Base-by-base conservation (phyloP, 2,113 vertebrate species). In the Scopus umbretta region DNA sequence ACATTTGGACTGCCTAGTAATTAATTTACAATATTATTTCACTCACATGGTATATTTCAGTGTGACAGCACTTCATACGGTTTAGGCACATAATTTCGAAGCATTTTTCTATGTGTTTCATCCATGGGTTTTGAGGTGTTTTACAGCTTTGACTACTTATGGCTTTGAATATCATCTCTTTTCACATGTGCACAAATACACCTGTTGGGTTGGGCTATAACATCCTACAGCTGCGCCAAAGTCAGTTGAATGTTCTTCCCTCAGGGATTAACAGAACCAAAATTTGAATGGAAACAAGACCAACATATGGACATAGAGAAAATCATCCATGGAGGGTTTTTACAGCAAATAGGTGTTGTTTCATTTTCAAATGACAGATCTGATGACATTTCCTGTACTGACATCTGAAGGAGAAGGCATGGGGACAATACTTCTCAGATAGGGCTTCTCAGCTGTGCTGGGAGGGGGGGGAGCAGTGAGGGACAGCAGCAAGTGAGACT, bases 331-430 rank as follows among this genome's bases (percentile, higher is more conserved):
- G 29, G 29, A 71, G 19, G 16, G 7, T 20, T 83, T 83, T 72
- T 47, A 53, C 45, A 78, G 34, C 59, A 6, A 34, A 52, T 27
- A 15, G 6, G 25, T 40, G 14, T 22, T 59, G 25, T 59, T 65
- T 59, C 25, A n/a, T 59, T 72, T 38, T 62, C 65, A 63, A 25
- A 38, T 7, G 5, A 22, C 13, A 50, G 36, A 67, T 36, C 30
- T 19, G 13, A 38, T 0, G 1, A 4, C 70, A 82, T 52, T 52
- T 78, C 29, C 29, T 40, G 20, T 45, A 40, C 11, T 0, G 5
- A 30, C 34, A 40, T 40, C 19, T 0, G 1, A 53, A 16, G 34
- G 18, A 59, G 22, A 63, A 85, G 25, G 17, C 17, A 55, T 10
- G 13, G 16, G 9, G 27, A 32, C 0, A 3, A 29, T 19, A 71